Evolutionary conservation across 2,797 vertebrate species (phyloP).

Genomic region (Molossus alvarezi): DNA sequence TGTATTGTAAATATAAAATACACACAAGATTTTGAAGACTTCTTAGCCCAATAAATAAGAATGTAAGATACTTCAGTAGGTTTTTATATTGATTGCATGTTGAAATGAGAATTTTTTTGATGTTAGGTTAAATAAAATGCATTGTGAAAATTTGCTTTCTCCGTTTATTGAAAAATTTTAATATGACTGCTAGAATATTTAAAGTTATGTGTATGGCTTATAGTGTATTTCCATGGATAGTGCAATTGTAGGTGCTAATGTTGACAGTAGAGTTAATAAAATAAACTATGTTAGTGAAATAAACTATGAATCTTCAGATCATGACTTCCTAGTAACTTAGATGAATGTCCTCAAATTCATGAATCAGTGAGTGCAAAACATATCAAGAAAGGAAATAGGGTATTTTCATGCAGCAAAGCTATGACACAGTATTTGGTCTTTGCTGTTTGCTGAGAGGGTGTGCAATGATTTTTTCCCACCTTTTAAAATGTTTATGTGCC

Average conservation of each 20-base stretch:
- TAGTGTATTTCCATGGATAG: background rate
- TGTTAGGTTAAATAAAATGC: background rate
- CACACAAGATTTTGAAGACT: background rate
- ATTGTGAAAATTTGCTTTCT: constrained; percentile 16
- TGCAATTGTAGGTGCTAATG: background rate
- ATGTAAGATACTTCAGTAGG: background rate
- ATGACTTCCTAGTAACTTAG: background rate
- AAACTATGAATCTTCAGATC: background rate
- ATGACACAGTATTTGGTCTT: background rate
- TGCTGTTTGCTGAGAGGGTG: background rate
- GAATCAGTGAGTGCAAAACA: background rate
- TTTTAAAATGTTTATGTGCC: background rate
- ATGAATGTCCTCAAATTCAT: background rate
- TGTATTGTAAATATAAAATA: background rate
- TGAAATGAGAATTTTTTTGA: background rate
- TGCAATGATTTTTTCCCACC: background rate
- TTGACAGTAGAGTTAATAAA: background rate
- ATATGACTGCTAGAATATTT: background rate
- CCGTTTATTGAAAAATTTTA: background rate
- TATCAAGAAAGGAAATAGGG: background rate
- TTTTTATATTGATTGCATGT: constrained; percentile 6
- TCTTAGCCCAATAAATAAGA: background rate
- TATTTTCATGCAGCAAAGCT: background rate
- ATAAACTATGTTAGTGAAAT: background rate
- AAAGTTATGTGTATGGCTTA: background rate